Evolutionary conservation across 2,888 invertebrate genomes (phyloP).

Genomic region (Tachina lurida): DNA sequence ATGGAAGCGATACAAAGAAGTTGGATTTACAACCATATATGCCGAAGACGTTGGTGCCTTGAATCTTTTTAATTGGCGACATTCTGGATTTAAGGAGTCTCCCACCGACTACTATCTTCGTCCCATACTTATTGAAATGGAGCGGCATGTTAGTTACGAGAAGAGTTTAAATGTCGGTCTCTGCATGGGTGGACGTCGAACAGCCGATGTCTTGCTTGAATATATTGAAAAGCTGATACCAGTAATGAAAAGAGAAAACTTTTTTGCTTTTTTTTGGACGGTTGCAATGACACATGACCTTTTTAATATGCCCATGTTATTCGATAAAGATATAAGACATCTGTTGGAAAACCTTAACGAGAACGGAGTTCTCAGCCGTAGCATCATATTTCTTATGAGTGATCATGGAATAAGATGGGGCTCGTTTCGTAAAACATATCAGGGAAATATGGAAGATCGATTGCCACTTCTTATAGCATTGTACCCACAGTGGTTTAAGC

Average conservation of each 20-base stretch:
- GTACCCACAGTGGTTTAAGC: slow-evolving; percentile 88
- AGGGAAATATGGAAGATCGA: slow-evolving; percentile 93
- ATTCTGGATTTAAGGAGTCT: slow-evolving; percentile 89
- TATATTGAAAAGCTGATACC: slow-evolving; percentile 87
- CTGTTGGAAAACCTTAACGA: slow-evolving; percentile 73
- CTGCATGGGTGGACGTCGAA: slow-evolving; percentile 83
- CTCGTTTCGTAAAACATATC: slow-evolving; percentile 90
- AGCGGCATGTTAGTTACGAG: slow-evolving; percentile 87
- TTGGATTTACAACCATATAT: slow-evolving; percentile 90
- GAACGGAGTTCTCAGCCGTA: slow-evolving; percentile 84
- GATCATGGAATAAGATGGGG: slow-evolving; percentile 97
- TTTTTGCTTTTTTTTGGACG: slow-evolving; percentile 94
- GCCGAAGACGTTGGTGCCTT: slow-evolving; percentile 92
- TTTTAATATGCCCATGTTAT: slow-evolving; percentile 89
- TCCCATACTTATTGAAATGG: slow-evolving; percentile 88
- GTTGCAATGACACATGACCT: slow-evolving; percentile 93
- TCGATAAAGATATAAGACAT: slow-evolving; percentile 85
- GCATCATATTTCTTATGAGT: slow-evolving; percentile 89
- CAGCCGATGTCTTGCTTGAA: slow-evolving; percentile 88
- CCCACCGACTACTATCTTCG: slow-evolving; percentile 94
- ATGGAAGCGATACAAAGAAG: slow-evolving; percentile 90
- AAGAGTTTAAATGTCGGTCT: slow-evolving; percentile 76
- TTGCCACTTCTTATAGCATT: slow-evolving; percentile 90
- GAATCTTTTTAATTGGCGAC: slow-evolving; percentile 91
- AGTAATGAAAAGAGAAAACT: slow-evolving; percentile 85